phyloP scores from a whole-genome alignment of 92 coral and sea anemone species.

The Anthopleura xanthogrammica region DNA sequence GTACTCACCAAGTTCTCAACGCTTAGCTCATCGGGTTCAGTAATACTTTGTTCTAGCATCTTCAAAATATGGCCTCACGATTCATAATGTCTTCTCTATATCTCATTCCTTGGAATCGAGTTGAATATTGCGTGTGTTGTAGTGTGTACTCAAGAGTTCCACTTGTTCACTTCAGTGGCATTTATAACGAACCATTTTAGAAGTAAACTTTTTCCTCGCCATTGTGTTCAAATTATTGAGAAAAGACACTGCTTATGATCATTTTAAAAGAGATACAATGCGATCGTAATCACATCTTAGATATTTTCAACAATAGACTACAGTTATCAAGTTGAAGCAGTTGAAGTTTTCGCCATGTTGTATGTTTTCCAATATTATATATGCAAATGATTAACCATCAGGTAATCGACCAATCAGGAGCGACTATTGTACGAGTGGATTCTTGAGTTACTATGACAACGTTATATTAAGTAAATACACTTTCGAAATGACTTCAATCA shows the following conservation, averaged over 20 bases:
- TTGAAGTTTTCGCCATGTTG: slow-evolving; percentile 29
- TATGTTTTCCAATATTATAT: not conserved
- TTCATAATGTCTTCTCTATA: not conserved
- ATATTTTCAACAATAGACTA: not conserved
- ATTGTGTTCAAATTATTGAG: not conserved
- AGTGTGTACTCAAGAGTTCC: not conserved
- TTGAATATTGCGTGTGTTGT: not conserved
- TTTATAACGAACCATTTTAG: not conserved
- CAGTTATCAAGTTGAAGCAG: not conserved
- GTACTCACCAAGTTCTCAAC: slow-evolving; percentile 54
- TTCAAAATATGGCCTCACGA: not conserved
- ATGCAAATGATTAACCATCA: slow-evolving; percentile 17
- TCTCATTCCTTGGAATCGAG: not conserved
- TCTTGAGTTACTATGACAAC: slow-evolving; percentile 24
- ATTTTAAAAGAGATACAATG: not conserved
- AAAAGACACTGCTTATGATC: too few relatives aligned
- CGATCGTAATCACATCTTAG: not conserved
- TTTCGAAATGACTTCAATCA: not conserved
- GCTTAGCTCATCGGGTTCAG: slow-evolving; percentile 41
- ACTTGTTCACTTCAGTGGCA: slow-evolving; percentile 1
- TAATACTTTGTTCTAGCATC: slow-evolving; percentile 36
- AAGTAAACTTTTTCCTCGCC: not conserved
- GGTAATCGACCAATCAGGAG: slow-evolving; percentile 23
- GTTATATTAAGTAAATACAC: not conserved
- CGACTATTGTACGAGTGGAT: slow-evolving; percentile 8